phyloP scores from a whole-genome alignment of 1,140 invertebrate genomes.

The Zelostemma sp. region DNA sequence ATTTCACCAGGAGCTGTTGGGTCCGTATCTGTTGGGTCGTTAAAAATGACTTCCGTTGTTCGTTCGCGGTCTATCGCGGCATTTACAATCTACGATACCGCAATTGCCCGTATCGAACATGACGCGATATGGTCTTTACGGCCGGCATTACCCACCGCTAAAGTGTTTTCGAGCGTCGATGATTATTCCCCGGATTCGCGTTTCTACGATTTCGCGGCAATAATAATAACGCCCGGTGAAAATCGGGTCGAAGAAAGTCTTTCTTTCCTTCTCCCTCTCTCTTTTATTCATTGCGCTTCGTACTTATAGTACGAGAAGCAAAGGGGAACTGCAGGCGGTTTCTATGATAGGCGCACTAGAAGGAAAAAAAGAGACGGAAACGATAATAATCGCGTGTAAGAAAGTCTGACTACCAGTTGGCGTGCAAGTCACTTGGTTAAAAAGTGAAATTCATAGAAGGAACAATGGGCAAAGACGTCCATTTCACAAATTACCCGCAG shows the following conservation, averaged over 20 bases:
- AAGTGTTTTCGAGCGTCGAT: slow-evolving; percentile 31
- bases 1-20: no score
- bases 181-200: slow-evolving; percentile 31
- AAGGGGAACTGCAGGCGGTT: no score
- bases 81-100: slow-evolving; percentile 20
- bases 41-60: slow-evolving; percentile 18
- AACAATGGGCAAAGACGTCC: slow-evolving; percentile 34
- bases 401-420: slow-evolving; percentile 29
- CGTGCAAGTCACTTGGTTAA: slow-evolving; percentile 45
- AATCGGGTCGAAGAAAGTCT: slow-evolving; percentile 46
- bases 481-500: slow-evolving; percentile 26
- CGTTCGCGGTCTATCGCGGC: slow-evolving; percentile 31
- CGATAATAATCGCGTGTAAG: slow-evolving; percentile 35
- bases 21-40: slow-evolving; percentile 8
- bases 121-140: slow-evolving; percentile 13
- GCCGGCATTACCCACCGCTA: slow-evolving; percentile 28
- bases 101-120: not conserved
- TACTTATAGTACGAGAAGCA: not conserved
- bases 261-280: slow-evolving; percentile 23
- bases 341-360: slow-evolving; percentile 8
- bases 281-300: not conserved
- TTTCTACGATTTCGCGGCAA: slow-evolving; percentile 33
- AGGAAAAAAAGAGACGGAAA: slow-evolving; percentile 15
- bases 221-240: slow-evolving; percentile 37
- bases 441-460: slow-evolving; percentile 39